Conservation (phyloP, 2,113 vertebrate genomes). For the Channa argus region DNA sequence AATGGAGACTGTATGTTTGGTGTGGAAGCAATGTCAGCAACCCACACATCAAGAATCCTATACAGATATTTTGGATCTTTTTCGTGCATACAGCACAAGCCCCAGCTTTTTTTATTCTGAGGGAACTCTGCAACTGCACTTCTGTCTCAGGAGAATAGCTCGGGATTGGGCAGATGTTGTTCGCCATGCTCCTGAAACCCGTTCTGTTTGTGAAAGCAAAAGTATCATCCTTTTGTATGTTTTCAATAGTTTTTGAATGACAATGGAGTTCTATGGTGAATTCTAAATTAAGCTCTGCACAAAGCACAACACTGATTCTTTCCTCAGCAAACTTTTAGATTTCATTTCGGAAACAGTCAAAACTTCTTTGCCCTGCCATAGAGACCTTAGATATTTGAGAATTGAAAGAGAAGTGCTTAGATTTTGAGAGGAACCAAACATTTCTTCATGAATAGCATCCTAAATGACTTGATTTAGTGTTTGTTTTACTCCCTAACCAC, state of each 20-base stretch:
- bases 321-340: too few relatives aligned
- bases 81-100: conserved; percentile 2
- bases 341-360: neutral
- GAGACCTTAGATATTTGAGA: neutral
- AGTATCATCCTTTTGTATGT: conserved; percentile 5
- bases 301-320: too few relatives aligned
- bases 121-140: neutral
- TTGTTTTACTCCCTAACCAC: conserved; percentile 4
- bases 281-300: neutral
- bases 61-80: too few relatives aligned
- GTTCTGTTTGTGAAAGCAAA: conserved; percentile 22
- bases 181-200: neutral
- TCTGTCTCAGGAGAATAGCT: neutral
- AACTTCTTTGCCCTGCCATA: neutral
- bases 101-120: conserved; percentile 12
- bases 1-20: neutral
- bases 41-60: neutral
- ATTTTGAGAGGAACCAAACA: conserved; percentile 11
- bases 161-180: neutral
- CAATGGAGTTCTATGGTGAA: neutral
- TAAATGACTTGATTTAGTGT: conserved; percentile 39
- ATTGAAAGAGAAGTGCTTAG: neutral
- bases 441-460: conserved; percentile 13
- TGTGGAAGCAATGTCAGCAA: neutral
- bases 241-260: conserved; percentile 2